Evolutionary conservation across 1,140 invertebrate genomes (phyloP).

Genomic region (Drosophila ercepeae): DNA sequence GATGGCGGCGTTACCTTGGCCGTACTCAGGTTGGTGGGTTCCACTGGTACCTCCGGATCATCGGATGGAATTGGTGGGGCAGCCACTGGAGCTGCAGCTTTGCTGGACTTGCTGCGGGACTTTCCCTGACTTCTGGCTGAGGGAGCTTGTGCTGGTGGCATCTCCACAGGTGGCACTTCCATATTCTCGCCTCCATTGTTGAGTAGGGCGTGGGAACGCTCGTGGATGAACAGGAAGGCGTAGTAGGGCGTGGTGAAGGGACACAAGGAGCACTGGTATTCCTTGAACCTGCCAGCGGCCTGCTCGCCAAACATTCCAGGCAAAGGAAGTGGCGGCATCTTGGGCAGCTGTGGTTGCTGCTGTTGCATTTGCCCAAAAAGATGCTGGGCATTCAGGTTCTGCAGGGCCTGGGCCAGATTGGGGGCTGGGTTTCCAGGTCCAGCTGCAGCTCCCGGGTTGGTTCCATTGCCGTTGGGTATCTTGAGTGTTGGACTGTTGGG

Average conservation of each 20-base stretch:
- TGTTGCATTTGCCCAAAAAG: slow-evolving; percentile 78
- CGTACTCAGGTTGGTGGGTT: slow-evolving; percentile 66
- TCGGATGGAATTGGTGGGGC: not conserved
- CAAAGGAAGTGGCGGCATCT: slow-evolving; percentile 45
- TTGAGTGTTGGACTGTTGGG: slow-evolving; percentile 85
- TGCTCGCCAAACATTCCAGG: slow-evolving; percentile 86
- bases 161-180: slow-evolving; percentile 43
- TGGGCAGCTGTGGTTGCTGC: slow-evolving; percentile 55
- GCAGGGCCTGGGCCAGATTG: slow-evolving; percentile 77
- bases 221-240: slow-evolving; percentile 95
- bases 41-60: slow-evolving; percentile 23
- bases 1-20: slow-evolving; percentile 15
- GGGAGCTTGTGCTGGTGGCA: slow-evolving; percentile 17
- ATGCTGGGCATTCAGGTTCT: slow-evolving; percentile 76
- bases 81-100: slow-evolving; percentile 1
- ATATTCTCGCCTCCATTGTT: slow-evolving; percentile 49
- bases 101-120: slow-evolving; percentile 34
- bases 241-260: slow-evolving; percentile 94
- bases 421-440: slow-evolving; percentile 38
- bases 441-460: slow-evolving; percentile 8
- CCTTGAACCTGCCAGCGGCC: slow-evolving; percentile 85
- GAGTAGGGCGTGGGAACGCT: slow-evolving; percentile 88
- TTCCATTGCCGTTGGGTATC: slow-evolving; percentile 85
- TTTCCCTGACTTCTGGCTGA: slow-evolving; percentile 8
- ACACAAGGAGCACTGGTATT: slow-evolving; percentile 94